Conservation (phyloP, 1,140 invertebrate species). For the Thalassaphorura encarpata region DNA sequence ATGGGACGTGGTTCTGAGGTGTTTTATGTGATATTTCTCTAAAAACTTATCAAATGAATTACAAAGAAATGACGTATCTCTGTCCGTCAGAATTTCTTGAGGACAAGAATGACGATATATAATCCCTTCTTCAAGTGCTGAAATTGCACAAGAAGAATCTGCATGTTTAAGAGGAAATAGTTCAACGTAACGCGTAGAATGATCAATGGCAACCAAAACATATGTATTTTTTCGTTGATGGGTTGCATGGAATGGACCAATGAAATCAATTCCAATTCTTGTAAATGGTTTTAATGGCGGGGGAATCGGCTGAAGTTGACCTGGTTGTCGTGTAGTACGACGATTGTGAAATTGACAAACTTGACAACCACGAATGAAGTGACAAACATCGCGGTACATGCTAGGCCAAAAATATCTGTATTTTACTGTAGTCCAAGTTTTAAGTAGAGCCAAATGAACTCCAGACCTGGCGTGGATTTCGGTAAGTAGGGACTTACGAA, state of each 20-base stretch:
- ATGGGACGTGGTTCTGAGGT: neutral
- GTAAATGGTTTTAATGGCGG: conserved; percentile 7
- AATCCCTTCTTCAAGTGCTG: neutral
- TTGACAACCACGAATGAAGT: too few relatives aligned
- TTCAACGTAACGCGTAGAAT: conserved; percentile 16
- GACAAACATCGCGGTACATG: too few relatives aligned
- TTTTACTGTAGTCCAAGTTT: too few relatives aligned
- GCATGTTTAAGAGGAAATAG: neutral
- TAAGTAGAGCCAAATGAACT: too few relatives aligned
- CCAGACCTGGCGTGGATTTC: too few relatives aligned
- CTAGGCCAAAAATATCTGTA: too few relatives aligned
- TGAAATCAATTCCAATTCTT: conserved; percentile 11
- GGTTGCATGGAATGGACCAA: conserved; percentile 13
- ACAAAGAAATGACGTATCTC: neutral
- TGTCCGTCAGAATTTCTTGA: neutral
- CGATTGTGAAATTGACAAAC: too few relatives aligned
- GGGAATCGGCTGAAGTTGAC: neutral
- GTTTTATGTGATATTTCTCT: neutral
- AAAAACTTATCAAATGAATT: conserved; percentile 1
- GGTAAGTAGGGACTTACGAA: too few relatives aligned
- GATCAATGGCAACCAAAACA: neutral
- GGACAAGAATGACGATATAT: conserved; percentile 6
- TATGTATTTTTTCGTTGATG: neutral
- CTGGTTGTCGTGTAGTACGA: neutral
- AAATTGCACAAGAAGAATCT: neutral